Evolutionary conservation across 2,797 vertebrate species (phyloP).

Genomic region (Spinus olivaceus): DNA sequence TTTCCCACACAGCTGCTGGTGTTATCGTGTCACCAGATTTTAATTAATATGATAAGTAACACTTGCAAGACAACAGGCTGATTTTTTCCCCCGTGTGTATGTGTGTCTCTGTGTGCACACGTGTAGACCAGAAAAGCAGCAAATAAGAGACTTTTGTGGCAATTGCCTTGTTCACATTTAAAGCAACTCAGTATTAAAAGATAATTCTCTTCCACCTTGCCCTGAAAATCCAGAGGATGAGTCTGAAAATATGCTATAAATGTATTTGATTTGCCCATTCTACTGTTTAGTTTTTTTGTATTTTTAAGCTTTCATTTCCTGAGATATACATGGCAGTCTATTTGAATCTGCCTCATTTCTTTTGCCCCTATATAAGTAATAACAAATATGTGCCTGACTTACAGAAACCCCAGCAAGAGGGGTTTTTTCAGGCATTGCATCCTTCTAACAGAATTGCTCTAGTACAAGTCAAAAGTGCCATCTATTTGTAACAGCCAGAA

Average conservation of each 20-base stretch:
- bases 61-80: conserved; percentile 92
- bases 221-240: neutral
- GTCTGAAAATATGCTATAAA: neutral
- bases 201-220: conserved; percentile 29
- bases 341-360: conserved; percentile 64
- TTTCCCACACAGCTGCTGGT: conserved; percentile 93
- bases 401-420: neutral
- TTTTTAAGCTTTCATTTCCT: conserved; percentile 45
- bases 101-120: conserved; percentile 80
- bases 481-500: conserved; percentile 79
- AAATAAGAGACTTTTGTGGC: conserved; percentile 43
- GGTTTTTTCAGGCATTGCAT: conserved; percentile 7
- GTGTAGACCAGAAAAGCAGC: conserved; percentile 70
- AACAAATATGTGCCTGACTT: conserved; percentile 52
- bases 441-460: neutral
- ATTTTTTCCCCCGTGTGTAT: conserved; percentile 72
- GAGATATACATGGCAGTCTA: conserved; percentile 32
- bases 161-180: conserved; percentile 23
- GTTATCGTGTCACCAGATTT: conserved; percentile 96
- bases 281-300: conserved; percentile 30
- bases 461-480: conserved; percentile 82
- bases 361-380: conserved; percentile 49
- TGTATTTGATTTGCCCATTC: neutral
- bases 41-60: conserved; percentile 99
- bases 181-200: conserved; percentile 34